phyloP scores from a whole-genome alignment of 53 echinoderm and acorn worm genomes.

The Patiria pectinifera region DNA sequence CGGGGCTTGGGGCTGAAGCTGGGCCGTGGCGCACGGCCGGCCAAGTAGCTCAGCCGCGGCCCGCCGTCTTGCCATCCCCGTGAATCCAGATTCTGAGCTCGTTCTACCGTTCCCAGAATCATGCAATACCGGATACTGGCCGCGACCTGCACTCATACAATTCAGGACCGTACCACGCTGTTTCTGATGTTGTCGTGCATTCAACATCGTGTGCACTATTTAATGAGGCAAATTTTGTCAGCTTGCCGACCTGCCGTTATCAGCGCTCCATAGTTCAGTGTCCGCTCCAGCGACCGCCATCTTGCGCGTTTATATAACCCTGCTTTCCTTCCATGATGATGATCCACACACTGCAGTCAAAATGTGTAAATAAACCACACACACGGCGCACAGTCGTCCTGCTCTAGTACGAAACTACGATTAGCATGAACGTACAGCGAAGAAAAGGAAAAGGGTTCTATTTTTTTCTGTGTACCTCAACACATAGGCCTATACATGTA shows the following conservation, averaged over 20 bases:
- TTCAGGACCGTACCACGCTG: background rate
- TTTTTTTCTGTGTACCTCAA: background rate
- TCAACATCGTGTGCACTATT: slow-evolving; percentile 10
- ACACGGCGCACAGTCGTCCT: slow-evolving; percentile 5
- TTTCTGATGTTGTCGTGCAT: background rate
- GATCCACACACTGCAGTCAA: background rate
- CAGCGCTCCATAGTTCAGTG: slow-evolving; percentile 35
- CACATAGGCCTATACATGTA: background rate
- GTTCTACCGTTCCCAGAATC: background rate
- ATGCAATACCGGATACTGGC: background rate
- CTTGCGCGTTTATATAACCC: slow-evolving; percentile 19
- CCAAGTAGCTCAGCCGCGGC: background rate
- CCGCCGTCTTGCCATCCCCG: slow-evolving; percentile 41
- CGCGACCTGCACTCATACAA: background rate
- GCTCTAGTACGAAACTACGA: background rate
- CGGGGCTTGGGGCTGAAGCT: background rate
- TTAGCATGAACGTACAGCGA: background rate
- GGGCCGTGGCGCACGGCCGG: slow-evolving; percentile 38
- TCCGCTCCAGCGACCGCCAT: slow-evolving; percentile 44
- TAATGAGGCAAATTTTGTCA: background rate
- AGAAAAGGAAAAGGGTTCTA: slow-evolving; percentile 27
- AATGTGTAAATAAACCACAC: slow-evolving; percentile 19
- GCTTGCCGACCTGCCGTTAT: background rate
- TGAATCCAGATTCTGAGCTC: background rate
- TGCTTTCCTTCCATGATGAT: background rate